phyloP scores from a whole-genome alignment of 2,113 vertebrate genomes.

The Myrmecophaga tridactyla region DNA sequence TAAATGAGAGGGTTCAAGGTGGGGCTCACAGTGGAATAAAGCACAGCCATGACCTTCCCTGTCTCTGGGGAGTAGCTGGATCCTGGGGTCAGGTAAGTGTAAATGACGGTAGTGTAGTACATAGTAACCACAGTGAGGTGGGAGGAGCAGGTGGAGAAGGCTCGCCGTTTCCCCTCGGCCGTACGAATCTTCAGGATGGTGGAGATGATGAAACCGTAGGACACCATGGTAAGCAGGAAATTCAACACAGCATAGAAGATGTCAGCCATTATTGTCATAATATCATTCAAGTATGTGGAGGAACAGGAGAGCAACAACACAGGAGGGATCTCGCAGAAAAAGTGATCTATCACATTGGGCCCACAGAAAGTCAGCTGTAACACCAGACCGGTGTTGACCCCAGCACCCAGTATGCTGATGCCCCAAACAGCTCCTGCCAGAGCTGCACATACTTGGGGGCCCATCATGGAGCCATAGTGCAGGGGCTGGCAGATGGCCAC shows the following conservation, averaged over 20 bases:
- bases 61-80: constrained; percentile 48
- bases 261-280: background rate
- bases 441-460: background rate
- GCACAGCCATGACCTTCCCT: constrained; percentile 40
- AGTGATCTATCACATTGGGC: background rate
- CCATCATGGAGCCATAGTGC: background rate
- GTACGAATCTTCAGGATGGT: background rate
- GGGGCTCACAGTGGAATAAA: constrained; percentile 59
- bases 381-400: background rate
- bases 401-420: background rate
- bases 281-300: background rate
- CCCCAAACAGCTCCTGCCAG: background rate
- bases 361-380: background rate
- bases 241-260: background rate
- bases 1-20: constrained; percentile 66
- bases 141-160: background rate
- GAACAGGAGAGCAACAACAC: background rate
- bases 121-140: background rate
- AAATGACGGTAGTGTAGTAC: constrained; percentile 61
- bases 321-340: background rate
- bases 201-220: background rate
- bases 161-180: background rate
- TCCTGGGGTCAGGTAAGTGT: constrained; percentile 54
- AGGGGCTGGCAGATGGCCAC: background rate
- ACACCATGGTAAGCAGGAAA: background rate